phyloP scores from a whole-genome alignment of 64 coral and sea anemone genomes.

The Porites australiensis region DNA sequence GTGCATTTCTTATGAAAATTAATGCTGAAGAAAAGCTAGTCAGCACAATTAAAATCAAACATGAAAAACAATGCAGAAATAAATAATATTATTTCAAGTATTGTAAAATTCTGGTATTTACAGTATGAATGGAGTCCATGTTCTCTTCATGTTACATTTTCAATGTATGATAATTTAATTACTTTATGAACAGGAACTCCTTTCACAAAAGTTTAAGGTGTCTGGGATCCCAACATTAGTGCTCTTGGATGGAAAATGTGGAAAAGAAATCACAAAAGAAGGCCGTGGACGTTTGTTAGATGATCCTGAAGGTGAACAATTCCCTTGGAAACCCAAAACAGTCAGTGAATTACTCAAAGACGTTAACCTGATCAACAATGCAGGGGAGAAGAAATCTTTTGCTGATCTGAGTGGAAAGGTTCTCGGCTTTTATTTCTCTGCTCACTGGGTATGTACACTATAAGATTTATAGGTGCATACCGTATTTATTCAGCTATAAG shows the following conservation, averaged over 20 bases:
- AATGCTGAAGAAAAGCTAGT: too few species aligned
- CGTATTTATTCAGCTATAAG: too few species aligned
- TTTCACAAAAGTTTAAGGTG: conserved; percentile 93
- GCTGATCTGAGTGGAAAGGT: conserved; percentile 85
- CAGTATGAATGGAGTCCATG: too few species aligned
- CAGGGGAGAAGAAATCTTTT: conserved; percentile 49
- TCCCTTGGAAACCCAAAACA: conserved; percentile 88
- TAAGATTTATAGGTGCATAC: background rate
- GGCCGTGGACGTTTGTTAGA: conserved; percentile 58
- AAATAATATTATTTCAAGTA: too few species aligned
- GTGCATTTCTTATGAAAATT: too few species aligned
- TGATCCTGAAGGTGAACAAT: conserved; percentile 76
- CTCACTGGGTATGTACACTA: conserved; percentile 90
- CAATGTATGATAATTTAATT: background rate
- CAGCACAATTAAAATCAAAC: too few species aligned
- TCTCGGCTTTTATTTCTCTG: conserved; percentile 93
- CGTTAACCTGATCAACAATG: conserved; percentile 64
- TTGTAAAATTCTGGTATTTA: too few species aligned
- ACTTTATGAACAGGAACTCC: conserved; percentile 56
- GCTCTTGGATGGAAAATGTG: conserved; percentile 88
- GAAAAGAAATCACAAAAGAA: conserved; percentile 82
- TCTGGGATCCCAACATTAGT: conserved; percentile 95
- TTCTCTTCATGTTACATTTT: too few species aligned
- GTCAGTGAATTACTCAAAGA: conserved; percentile 68
- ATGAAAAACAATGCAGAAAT: too few species aligned